Base-by-base conservation (phyloP, 2,113 vertebrate species). In the Elgaria multicarinata region DNA sequence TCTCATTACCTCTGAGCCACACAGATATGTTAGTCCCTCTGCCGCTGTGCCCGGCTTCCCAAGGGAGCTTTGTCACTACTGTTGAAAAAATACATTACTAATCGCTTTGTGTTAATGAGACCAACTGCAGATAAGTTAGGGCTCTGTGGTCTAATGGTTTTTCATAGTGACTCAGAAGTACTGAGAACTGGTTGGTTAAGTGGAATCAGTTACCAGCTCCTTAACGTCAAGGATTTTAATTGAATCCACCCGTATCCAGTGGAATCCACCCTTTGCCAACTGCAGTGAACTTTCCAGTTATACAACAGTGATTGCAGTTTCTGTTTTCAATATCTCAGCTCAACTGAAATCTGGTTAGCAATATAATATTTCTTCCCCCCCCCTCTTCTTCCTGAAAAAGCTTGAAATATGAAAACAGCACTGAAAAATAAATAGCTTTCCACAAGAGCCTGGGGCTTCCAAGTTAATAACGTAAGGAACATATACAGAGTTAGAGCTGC, bases 121-220 rank as follows among this genome's bases (percentile, higher is more conserved):
- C 42, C 2, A 94, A 72, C 71, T 92, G 33, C 86, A 44, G 22
- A 1, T 1, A 1, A 75, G 75, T 31, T 87, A 90, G 55, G 58
- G 91, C 82, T 87, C 90, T 91, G 72, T 87, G 87, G 87, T 87
- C 33, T 75, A 62, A 42, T 91, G 88, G 87, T 87, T 92, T 76
- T 55, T 0, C 0, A 28, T 85, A 0, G 5, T 83, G 39, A 88
- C 86, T 90, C 0, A 0, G 36, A 83, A 50, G 66, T 72, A 31
- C n/a, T 3, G 3, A 80, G 55, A 20, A 79, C 46, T 81, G 78
- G 7, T 50, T 92, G 71, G 86, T 82, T 53, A 31, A 55, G 55
- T 31, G 39, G 92, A 80, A 80, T 92, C 72, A 58, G 16, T n/a
- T 91, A 31, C 79, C 81, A 92, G 58, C 18, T 93, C 50, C 90